Evolutionary conservation across 2,888 invertebrate species (phyloP), one percentile per base, ranked within the genome.

Genomic region (Nomada ruficornis): DNA sequence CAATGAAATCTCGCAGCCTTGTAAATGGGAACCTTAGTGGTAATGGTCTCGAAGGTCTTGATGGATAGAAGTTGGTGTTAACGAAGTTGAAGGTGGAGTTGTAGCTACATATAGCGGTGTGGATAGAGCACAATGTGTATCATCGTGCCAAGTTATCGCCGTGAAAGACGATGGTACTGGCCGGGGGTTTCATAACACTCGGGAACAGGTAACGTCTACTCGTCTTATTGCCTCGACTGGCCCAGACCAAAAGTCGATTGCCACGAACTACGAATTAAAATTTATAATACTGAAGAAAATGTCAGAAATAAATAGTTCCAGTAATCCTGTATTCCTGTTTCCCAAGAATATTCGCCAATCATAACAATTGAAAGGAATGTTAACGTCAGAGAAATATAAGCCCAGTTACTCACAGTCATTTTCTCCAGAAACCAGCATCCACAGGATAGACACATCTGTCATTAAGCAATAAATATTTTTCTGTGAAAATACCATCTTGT

Each of bases 131-230:
- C 69, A 71, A 80, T 70, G 60, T 75, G 69, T 80, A 73, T 63
- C 75, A 63, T 81, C 64, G 71, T 72, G 83, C 62, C 62, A 71
- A 76, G 80, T 75, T 81, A 64, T 55, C 75, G 73, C 77, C 68
- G 86, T 62, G 84, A 69, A 73, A 65, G 64, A 77, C 77, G 67
- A 62, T 69, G 60, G 62, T 80, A 74, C 77, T 68, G 78, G 69
- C 63, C 77, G 81, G 71, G 88, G 89, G 88, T 91, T 91, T 90
- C 91, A 91, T 92, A 91, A 92, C 91, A 91, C 89, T 92, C 91
- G 90, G 90, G 86, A 90, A 86, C 92, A 92, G 92, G 90, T 92
- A 92, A 89, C 85, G 88, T 86, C 78, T 88, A 85, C 77, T 88
- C 90, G 86, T 91, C 90, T 92, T 92, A 92, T 92, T 92, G 91